Conservation (phyloP, 2,113 vertebrate genomes). For the Casuarius casuarius region DNA sequence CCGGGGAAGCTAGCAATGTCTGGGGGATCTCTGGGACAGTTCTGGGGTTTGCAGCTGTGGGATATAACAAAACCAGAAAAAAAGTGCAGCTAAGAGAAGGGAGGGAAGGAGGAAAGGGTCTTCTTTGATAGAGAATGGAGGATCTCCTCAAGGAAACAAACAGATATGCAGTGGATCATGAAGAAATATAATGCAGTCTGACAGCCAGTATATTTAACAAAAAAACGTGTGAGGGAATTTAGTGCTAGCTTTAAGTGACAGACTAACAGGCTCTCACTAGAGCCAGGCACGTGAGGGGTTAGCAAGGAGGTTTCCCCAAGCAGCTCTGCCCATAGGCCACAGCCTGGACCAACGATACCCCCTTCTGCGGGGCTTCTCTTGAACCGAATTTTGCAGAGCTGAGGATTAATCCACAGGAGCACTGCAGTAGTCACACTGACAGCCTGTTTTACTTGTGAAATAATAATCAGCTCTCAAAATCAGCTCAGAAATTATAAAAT, state of each 20-base stretch:
- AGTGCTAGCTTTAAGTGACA: conserved; percentile 38
- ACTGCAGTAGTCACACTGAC: not conserved
- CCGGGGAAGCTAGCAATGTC: not conserved
- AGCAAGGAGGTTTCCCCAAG: not conserved
- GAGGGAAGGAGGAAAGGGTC: not conserved
- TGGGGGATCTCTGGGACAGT: not conserved
- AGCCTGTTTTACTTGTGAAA: conserved; percentile 43
- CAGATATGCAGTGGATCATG: conserved; percentile 19
- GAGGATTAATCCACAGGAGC: not conserved
- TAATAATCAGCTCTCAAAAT: conserved; percentile 64
- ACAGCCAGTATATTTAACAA: conserved; percentile 49
- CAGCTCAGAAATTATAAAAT: conserved; percentile 66
- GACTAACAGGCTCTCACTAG: not conserved
- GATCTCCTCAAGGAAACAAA: conserved; percentile 30
- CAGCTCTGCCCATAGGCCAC: not conserved
- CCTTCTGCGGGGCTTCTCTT: not conserved
- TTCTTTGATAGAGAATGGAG: not conserved
- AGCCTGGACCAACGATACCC: not conserved
- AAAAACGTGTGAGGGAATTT: not conserved
- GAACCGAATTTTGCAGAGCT: not conserved
- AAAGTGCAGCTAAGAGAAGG: not conserved
- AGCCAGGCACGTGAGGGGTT: not conserved
- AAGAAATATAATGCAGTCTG: conserved; percentile 51
- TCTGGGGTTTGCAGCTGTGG: not conserved
- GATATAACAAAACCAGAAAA: not conserved